Conservation (phyloP, 2,797 vertebrate species). For the Semotilus atromaculatus region DNA sequence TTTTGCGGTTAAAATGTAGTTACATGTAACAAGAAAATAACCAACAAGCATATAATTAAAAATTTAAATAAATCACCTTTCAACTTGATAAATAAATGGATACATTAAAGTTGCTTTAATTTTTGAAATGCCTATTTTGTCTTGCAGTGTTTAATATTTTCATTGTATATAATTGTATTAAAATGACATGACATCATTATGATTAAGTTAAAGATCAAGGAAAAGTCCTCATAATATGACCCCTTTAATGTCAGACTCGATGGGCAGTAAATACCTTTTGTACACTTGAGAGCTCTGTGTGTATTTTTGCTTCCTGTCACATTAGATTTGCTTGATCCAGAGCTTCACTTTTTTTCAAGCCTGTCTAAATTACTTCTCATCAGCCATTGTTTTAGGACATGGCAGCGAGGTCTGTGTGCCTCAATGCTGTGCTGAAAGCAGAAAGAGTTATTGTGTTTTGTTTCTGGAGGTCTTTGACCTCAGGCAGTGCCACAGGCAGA, state of each 20-base stretch:
- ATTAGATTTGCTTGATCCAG: constrained; percentile 20
- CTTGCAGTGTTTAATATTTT: not conserved
- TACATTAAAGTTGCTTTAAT: not conserved
- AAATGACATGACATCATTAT: not conserved
- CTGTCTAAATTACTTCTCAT: constrained; percentile 17
- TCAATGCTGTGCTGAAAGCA: not conserved
- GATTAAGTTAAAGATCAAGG: not conserved
- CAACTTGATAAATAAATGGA: not conserved
- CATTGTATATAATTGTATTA: not conserved
- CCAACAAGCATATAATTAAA: not conserved
- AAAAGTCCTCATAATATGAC: not conserved
- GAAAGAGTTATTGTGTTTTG: not conserved
- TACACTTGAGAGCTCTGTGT: constrained; percentile 3
- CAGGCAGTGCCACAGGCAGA: constrained; percentile 82
- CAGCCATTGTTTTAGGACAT: constrained; percentile 17
- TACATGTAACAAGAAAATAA: not conserved
- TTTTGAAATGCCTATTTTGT: not conserved
- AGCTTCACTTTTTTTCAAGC: constrained; percentile 22
- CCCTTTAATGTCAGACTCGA: not conserved
- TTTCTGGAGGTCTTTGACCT: constrained; percentile 79
- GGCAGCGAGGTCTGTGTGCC: not conserved
- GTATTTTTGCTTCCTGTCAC: constrained; percentile 35
- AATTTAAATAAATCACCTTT: not conserved
- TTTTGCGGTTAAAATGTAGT: not conserved
- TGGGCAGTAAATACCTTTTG: not conserved